Evolutionary conservation across 2,797 vertebrate species (phyloP).

Genomic region (Bovichtus diacanthus): DNA sequence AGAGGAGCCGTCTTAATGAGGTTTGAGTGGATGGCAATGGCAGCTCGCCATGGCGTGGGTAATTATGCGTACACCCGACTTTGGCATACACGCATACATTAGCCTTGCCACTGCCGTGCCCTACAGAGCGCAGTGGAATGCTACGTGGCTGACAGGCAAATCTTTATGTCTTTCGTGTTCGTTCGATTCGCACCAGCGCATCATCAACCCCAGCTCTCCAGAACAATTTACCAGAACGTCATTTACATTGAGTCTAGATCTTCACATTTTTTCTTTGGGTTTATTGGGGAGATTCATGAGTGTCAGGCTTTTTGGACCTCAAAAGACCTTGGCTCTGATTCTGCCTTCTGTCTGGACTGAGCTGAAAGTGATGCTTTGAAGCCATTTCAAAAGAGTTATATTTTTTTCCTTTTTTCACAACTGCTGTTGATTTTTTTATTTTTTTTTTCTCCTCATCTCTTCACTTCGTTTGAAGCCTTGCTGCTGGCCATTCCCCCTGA

Average conservation of each 20-base stretch:
- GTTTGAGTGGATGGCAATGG: constrained; percentile 54
- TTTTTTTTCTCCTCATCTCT: not conserved
- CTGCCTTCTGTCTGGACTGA: constrained; percentile 57
- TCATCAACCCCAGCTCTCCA: constrained; percentile 49
- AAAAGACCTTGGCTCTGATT: constrained; percentile 64
- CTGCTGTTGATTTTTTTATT: constrained; percentile 48
- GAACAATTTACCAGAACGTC: constrained; percentile 61
- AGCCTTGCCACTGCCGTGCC: constrained; percentile 45
- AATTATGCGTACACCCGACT: constrained; percentile 57
- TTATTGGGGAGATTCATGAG: constrained; percentile 41
- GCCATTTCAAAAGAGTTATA: constrained; percentile 66
- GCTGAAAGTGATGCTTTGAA: constrained; percentile 76
- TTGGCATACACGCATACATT: constrained; percentile 50
- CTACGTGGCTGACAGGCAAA: constrained; percentile 34
- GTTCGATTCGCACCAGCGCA: constrained; percentile 30
- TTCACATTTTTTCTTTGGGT: constrained; percentile 43
- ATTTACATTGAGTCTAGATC: constrained; percentile 41
- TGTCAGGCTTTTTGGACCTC: constrained; percentile 30
- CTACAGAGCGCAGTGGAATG: constrained; percentile 39
- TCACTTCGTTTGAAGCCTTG: constrained; percentile 68
- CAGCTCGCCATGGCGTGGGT: constrained; percentile 57
- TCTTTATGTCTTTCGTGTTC: constrained; percentile 51
- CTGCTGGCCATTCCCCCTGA: constrained; percentile 66
- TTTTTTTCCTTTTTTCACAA: not conserved
- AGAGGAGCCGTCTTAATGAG: constrained; percentile 65